Evolutionary conservation across 2,888 invertebrate species (phyloP), one percentile per base, ranked within the genome.

Genomic region (Crepidodera aurea): DNA sequence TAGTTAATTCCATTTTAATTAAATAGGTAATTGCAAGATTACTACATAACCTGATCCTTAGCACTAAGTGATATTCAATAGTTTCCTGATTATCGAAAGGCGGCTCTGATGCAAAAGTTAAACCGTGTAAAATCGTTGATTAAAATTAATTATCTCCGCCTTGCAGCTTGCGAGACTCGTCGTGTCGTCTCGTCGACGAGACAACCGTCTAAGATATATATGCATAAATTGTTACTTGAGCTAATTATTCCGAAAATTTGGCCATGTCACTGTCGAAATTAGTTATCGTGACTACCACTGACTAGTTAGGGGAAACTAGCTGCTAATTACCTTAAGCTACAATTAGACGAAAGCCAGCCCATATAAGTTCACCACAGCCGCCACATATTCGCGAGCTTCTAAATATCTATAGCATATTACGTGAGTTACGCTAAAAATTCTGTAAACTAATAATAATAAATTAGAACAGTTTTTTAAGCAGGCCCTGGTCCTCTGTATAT

Each of bases 201-300:
- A 57, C 46, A 51, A 16, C 39, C 44, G 37, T 44, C 55, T 37
- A 15, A 46, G 53, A 62, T 39, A 32, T 53, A 62, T 60, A 29
- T 62, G 56, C 60, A 60, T 62, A 65, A 61, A 66, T 66, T 66
- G 66, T 61, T 63, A 60, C 58, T 61, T 58, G 58, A 39, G 22
- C 34, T 58, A 60, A 66, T 66, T 66, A 66, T 57, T 39, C 61
- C 48, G 51, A 50, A 42, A 62, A 66, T 63, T 58, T 58, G 60
- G 57, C 39, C 42, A 19, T 55, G 59, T 66, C 60, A 51, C 25
- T 58, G 60, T 56, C 29, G 40, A 51, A 60, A 64, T 60, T 64
- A 51, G 56, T 64, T 44, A 59, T 39, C 63, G 18, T 48, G 34
- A 58, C 54, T 50, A 55, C 22, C 57, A 39, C 16, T 19, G 39